Evolutionary conservation across 2,888 invertebrate species (phyloP).

Genomic region (Amblyteles armatorius): DNA sequence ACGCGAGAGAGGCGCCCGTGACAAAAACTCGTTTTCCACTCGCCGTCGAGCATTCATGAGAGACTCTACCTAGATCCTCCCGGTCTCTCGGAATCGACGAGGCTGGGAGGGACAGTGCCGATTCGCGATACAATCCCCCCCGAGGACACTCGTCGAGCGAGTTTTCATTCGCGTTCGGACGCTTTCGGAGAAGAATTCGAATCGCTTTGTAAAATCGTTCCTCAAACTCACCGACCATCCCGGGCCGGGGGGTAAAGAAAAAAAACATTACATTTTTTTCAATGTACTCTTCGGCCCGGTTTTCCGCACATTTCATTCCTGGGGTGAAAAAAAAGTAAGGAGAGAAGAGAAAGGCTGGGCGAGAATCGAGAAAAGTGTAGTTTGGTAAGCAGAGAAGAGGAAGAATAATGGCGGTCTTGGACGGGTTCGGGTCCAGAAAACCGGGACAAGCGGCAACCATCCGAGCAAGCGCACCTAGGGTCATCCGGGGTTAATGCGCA

Average conservation of each 20-base stretch:
- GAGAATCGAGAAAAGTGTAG: slow-evolving; percentile 38
- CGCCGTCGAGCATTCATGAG: neutral
- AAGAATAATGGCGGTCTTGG: slow-evolving; percentile 51
- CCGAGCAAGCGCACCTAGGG: slow-evolving; percentile 46
- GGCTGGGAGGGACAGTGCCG: neutral
- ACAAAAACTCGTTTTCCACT: slow-evolving; percentile 63
- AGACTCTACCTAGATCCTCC: slow-evolving; percentile 14
- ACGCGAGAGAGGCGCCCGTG: slow-evolving; percentile 55
- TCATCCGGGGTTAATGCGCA: slow-evolving; percentile 65
- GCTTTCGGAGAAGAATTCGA: neutral
- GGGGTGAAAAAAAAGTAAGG: neutral
- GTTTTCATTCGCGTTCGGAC: slow-evolving; percentile 5
- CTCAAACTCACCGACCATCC: too few species aligned
- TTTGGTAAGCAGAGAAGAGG: neutral
- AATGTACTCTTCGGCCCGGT: neutral
- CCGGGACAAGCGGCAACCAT: slow-evolving; percentile 20
- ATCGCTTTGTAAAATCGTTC: neutral
- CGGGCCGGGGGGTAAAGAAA: neutral
- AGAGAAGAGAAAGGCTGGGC: slow-evolving; percentile 1
- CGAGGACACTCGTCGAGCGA: neutral
- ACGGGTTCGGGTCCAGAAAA: slow-evolving; percentile 24
- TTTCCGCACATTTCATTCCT: neutral
- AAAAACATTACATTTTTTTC: neutral
- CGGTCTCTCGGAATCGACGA: slow-evolving; percentile 1
- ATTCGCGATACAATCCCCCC: neutral